Conservation (phyloP, 2,113 vertebrate species). For the Empidonax alnorum region DNA sequence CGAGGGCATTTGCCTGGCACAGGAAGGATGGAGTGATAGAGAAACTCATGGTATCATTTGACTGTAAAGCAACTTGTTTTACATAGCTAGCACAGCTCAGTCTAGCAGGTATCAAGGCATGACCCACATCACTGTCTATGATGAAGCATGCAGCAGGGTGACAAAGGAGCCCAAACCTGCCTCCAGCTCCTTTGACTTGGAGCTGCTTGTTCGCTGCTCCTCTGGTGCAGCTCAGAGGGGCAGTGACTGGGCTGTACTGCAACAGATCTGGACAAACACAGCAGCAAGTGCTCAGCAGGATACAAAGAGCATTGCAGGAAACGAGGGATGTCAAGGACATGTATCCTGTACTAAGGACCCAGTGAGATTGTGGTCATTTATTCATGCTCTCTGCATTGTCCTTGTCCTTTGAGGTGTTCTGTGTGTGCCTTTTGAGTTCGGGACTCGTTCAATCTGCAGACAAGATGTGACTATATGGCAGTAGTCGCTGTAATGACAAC, state of each 20-base stretch:
- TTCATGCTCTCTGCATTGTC: neutral
- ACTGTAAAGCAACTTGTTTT: neutral
- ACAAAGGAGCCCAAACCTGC: neutral
- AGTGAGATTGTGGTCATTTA: neutral
- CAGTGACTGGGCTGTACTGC: neutral
- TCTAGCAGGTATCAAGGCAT: neutral
- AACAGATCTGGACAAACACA: neutral
- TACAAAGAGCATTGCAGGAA: neutral
- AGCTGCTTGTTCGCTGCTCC: neutral
- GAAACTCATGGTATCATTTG: neutral
- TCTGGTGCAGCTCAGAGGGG: fast-evolving
- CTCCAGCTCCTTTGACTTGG: neutral
- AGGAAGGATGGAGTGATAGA: neutral
- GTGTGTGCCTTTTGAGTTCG: fast-evolving
- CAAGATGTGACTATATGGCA: neutral
- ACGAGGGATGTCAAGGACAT: neutral
- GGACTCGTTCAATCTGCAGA: neutral
- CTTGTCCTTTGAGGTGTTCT: neutral
- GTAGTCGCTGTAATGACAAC: neutral
- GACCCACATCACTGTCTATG: neutral
- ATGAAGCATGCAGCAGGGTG: neutral
- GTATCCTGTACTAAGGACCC: neutral
- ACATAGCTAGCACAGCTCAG: neutral
- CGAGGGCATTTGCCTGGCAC: neutral
- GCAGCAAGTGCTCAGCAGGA: neutral